A percentile compares a stretch with the other conserved stretches of the same genome.
Conservation (phyloP, 1,140 invertebrate species). For the Musca domestica region DNA sequence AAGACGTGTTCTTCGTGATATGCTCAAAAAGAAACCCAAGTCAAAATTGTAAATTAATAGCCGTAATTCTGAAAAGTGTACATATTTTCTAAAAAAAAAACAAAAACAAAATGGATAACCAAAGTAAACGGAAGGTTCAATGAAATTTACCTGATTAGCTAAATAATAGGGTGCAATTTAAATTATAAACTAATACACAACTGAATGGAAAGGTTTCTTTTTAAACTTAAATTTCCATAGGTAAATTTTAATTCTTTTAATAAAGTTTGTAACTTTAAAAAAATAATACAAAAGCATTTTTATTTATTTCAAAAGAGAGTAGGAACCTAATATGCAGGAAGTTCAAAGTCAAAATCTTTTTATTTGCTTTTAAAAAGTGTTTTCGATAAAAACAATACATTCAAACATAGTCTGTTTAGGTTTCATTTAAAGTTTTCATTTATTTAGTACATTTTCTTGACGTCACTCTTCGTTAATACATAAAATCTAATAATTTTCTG, state of each 20-base stretch:
- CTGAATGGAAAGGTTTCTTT: neutral
- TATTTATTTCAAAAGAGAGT: no score
- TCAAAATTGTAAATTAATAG: constrained; percentile 47
- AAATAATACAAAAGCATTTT: no score
- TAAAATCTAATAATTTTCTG: constrained; percentile 13
- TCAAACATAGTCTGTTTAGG: neutral
- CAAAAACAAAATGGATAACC: neutral
- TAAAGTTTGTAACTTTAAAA: no score
- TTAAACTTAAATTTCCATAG: no score
- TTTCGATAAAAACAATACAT: neutral
- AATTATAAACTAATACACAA: neutral
- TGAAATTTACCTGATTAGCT: no score
- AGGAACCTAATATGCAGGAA: no score
- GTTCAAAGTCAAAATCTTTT: no score
- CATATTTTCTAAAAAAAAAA: neutral
- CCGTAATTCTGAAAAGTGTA: no score
- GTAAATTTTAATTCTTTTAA: no score
- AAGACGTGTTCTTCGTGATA: constrained; percentile 56
- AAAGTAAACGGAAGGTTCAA: neutral
- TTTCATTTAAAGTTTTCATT: neutral
- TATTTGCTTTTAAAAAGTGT: no score
- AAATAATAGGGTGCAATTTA: neutral
- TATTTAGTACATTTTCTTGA: neutral
- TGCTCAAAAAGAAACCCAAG: constrained; percentile 46
- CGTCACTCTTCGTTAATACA: constrained; percentile 11